Conservation (phyloP, 2,888 invertebrate species). For the Camptogramma bilineatum region DNA sequence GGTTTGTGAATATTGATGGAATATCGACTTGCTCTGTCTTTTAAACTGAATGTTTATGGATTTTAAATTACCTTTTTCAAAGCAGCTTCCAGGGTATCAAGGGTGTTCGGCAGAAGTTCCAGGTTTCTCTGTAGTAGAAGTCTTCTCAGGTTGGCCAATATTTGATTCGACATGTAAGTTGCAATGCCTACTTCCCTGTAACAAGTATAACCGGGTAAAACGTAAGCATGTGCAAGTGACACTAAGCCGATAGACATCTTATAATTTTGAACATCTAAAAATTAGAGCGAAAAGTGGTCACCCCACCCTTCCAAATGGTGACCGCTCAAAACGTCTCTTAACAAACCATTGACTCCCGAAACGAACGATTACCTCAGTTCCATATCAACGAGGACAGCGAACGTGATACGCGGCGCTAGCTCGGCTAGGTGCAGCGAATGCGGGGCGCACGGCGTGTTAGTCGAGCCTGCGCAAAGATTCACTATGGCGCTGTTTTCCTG, state of each 20-base stretch:
- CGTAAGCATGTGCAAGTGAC: too few relatives aligned
- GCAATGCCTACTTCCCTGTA: constrained; percentile 73
- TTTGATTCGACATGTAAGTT: constrained; percentile 68
- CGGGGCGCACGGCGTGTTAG: constrained; percentile 67
- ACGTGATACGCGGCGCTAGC: constrained; percentile 69
- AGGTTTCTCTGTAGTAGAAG: constrained; percentile 90
- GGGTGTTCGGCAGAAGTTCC: constrained; percentile 89
- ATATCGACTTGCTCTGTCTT: too few relatives aligned
- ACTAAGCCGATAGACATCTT: too few relatives aligned
- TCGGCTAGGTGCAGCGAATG: constrained; percentile 73
- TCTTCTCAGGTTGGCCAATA: constrained; percentile 75
- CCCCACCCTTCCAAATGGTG: too few relatives aligned
- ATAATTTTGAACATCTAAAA: too few relatives aligned
- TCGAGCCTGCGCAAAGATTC: constrained; percentile 66
- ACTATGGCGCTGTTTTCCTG: constrained; percentile 76
- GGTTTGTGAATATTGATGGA: too few relatives aligned
- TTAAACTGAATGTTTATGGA: too few relatives aligned
- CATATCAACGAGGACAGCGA: constrained; percentile 71
- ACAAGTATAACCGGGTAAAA: too few relatives aligned
- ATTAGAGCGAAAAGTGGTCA: too few relatives aligned
- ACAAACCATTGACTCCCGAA: not conserved
- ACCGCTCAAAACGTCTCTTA: too few relatives aligned
- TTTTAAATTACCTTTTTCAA: constrained; percentile 82
- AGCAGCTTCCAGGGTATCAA: constrained; percentile 90
- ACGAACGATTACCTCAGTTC: constrained; percentile 62